These are phyloP conservation scores for Anas acuta DNA, from an alignment of 2,797 vertebrate species.

Conservation along the genomic window DNA sequence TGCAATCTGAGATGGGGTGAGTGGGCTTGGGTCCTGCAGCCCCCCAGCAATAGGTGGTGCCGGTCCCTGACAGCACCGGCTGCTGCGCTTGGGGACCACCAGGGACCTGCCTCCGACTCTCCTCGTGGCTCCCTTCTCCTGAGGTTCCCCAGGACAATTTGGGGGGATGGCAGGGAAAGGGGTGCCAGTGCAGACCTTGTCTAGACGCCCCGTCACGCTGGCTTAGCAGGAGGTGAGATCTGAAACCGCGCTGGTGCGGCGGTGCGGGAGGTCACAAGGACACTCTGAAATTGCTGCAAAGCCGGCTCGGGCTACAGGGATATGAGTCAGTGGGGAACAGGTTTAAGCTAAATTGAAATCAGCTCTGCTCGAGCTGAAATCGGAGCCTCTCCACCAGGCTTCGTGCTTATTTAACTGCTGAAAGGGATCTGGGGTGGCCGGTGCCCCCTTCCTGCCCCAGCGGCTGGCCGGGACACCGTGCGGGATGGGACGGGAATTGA, in stretches of 20 bases:
- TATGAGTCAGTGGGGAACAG: constrained; percentile 19
- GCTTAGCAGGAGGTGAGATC: neutral
- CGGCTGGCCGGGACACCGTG: neutral
- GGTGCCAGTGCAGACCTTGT: neutral
- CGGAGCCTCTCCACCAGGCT: neutral
- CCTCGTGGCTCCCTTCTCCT: neutral
- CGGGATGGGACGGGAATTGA: neutral
- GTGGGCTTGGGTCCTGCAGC: neutral
- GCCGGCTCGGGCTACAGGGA: neutral
- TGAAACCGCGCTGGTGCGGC: neutral
- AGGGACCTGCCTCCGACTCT: neutral
- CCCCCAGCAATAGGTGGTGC: neutral
- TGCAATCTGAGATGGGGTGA: neutral
- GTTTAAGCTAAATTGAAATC: constrained; percentile 44
- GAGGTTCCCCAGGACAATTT: neutral
- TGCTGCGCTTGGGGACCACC: neutral
- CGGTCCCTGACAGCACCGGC: neutral
- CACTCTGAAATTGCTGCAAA: neutral
- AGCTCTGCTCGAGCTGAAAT: constrained; percentile 1
- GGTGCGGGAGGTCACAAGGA: neutral
- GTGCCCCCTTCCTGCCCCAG: neutral
- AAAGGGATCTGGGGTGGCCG: constrained; percentile 21
- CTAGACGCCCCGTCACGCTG: neutral
- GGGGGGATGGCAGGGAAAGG: neutral
- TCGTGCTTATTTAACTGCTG: constrained; percentile 13